Evolutionary conservation across 1,140 invertebrate species (phyloP).

Genomic region (Sinonovacula constricta): DNA sequence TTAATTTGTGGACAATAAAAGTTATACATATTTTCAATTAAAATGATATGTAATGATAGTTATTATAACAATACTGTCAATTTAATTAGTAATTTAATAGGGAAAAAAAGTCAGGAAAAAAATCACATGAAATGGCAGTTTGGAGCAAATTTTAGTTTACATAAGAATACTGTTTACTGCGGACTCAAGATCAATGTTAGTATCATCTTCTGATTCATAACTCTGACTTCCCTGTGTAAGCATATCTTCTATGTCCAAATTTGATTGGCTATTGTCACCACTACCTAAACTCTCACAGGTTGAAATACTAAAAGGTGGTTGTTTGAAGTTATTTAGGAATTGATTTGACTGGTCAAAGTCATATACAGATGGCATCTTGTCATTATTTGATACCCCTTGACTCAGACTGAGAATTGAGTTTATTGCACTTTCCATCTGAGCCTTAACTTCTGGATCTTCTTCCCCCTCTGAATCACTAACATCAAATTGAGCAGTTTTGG

Average conservation of each 20-base stretch:
- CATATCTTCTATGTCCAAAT: conserved; percentile 16
- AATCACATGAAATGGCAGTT: too few species aligned
- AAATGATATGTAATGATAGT: too few species aligned
- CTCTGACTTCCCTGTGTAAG: neutral
- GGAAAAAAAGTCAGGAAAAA: too few species aligned
- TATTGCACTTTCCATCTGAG: conserved; percentile 72
- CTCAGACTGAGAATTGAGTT: conserved; percentile 69
- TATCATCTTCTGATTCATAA: neutral
- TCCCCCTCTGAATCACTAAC: conserved; percentile 36
- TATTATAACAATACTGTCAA: too few species aligned
- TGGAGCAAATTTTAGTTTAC: conserved; percentile 41
- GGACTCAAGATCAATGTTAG: conserved; percentile 67
- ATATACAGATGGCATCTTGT: neutral
- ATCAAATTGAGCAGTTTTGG: neutral
- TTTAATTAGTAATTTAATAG: too few species aligned
- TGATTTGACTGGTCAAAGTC: conserved; percentile 23
- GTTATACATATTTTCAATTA: too few species aligned
- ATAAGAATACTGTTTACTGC: conserved; percentile 72
- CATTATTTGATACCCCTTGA: conserved; percentile 37
- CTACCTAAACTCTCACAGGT: neutral
- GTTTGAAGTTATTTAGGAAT: conserved; percentile 13
- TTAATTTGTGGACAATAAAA: too few species aligned
- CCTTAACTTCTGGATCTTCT: conserved; percentile 61
- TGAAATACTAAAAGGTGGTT: conserved; percentile 17
- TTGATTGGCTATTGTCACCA: conserved; percentile 5